Conservation (phyloP, 2,888 invertebrate species). For the Drosophila affinis region DNA sequence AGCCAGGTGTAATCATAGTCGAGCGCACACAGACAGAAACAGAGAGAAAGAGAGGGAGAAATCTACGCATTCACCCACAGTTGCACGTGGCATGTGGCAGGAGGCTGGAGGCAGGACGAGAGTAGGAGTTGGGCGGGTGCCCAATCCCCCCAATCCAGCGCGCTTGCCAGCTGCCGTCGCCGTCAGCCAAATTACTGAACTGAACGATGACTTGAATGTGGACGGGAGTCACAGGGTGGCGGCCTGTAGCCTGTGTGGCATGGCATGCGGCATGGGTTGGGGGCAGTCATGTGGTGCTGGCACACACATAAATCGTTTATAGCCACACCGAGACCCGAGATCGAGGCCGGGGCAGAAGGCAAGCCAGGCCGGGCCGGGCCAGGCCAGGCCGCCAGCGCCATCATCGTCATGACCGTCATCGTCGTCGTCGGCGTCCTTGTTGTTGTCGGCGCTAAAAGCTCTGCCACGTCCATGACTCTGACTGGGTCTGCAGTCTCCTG, state of each 20-base stretch:
- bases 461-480: slow-evolving; percentile 43
- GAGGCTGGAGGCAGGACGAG: slow-evolving; percentile 12
- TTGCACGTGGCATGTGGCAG: slow-evolving; percentile 10
- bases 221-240: slow-evolving; percentile 27
- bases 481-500: slow-evolving; percentile 22
- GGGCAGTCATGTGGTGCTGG: slow-evolving; percentile 60
- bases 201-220: slow-evolving; percentile 78
- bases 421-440: slow-evolving; percentile 18
- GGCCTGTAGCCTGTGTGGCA: slow-evolving; percentile 14
- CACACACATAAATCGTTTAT: slow-evolving; percentile 77
- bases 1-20: slow-evolving; percentile 69
- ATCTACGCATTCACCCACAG: slow-evolving; percentile 22
- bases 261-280: slow-evolving; percentile 16
- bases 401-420: slow-evolving; percentile 44
- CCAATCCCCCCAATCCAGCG: slow-evolving; percentile 13
- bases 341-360: background rate
- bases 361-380: background rate
- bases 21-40: slow-evolving; percentile 50
- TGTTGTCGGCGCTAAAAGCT: slow-evolving; percentile 45
- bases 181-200: slow-evolving; percentile 80
- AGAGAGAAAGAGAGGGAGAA: background rate
- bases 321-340: slow-evolving; percentile 62
- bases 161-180: slow-evolving; percentile 61
- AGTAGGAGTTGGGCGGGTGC: background rate
- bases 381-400: slow-evolving; percentile 44